Conservation (phyloP, 2,113 vertebrate species). For the Zosterops lateralis region DNA sequence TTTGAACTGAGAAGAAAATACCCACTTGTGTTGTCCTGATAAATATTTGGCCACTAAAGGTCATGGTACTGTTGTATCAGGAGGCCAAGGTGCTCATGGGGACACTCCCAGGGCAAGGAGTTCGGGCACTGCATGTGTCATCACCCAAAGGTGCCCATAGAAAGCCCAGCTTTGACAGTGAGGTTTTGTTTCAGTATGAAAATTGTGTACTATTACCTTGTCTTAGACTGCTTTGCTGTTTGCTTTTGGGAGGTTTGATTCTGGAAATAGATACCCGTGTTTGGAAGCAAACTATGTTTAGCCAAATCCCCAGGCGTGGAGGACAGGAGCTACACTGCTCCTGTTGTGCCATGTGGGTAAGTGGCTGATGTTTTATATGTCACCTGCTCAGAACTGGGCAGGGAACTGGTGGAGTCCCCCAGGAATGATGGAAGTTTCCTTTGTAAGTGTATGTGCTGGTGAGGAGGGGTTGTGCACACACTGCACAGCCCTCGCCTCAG, state of each 20-base stretch:
- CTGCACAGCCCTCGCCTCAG: neutral
- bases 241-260: neutral
- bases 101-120: neutral
- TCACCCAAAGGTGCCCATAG: neutral
- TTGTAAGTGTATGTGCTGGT: rapidly evolving
- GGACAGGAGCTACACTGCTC: neutral
- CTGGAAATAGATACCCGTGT: neutral
- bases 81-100: neutral
- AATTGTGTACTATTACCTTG: neutral
- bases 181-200: neutral
- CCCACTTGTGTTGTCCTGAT: neutral
- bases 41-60: neutral
- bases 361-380: neutral
- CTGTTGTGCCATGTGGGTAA: neutral
- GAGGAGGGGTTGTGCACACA: rapidly evolving
- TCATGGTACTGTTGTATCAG: rapidly evolving
- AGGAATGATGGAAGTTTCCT: neutral
- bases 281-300: neutral
- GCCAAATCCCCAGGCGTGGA: rapidly evolving
- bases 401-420: neutral
- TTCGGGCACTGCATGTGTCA: neutral
- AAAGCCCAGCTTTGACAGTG: neutral
- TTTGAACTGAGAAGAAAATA: neutral
- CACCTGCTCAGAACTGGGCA: neutral
- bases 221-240: neutral